phyloP scores from a whole-genome alignment of 1,140 invertebrate species.

The Drosophila melanica region DNA sequence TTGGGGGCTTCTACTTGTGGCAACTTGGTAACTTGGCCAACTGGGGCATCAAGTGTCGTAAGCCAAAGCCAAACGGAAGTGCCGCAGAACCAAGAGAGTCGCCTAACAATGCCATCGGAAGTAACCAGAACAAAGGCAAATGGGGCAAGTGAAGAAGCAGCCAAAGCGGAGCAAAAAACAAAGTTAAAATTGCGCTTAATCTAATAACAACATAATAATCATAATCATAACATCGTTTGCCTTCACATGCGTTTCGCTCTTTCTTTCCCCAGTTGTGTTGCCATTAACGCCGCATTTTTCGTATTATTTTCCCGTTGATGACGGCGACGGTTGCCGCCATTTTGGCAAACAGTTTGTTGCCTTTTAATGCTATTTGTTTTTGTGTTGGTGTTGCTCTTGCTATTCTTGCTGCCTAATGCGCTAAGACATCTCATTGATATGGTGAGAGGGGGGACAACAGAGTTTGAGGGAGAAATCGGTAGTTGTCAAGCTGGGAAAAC shows the following conservation, averaged over 20 bases:
- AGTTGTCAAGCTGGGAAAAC: constrained; percentile 19
- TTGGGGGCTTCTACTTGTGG: background rate
- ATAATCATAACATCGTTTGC: constrained; percentile 83
- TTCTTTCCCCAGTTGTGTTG: constrained; percentile 30
- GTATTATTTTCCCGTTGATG: constrained; percentile 81
- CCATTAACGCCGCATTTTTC: constrained; percentile 78
- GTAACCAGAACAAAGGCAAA: constrained; percentile 34
- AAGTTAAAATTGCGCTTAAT: constrained; percentile 82
- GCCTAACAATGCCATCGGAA: constrained; percentile 45
- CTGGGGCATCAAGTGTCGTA: constrained; percentile 74
- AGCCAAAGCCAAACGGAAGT: constrained; percentile 73
- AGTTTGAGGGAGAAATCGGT: constrained; percentile 8
- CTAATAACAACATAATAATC: constrained; percentile 83
- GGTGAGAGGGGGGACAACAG: background rate
- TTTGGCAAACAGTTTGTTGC: constrained; percentile 76
- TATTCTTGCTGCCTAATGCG: constrained; percentile 61
- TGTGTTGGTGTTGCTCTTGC: constrained; percentile 32
- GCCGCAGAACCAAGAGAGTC: constrained; percentile 58
- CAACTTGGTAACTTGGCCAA: constrained; percentile 37
- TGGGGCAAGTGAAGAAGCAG: constrained; percentile 34
- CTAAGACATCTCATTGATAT: constrained; percentile 69
- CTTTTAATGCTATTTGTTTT: constrained; percentile 73
- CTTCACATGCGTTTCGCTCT: constrained; percentile 51
- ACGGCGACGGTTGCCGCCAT: constrained; percentile 51
- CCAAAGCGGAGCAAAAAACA: constrained; percentile 27